Base-by-base conservation (phyloP, 2,113 vertebrate species). In the Typhlomys cinereus region DNA sequence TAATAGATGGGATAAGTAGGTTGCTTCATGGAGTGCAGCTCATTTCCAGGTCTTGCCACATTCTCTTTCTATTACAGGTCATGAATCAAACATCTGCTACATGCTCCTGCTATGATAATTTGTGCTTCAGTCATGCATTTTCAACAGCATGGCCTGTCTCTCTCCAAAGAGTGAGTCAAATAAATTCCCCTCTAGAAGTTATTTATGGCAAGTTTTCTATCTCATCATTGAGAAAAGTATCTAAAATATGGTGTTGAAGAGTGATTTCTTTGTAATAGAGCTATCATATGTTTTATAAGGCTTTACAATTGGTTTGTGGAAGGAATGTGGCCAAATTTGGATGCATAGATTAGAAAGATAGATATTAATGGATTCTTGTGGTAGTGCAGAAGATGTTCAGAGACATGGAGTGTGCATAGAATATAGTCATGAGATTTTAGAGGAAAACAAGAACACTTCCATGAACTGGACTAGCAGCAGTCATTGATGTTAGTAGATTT, bases 331-430 rank as follows among this genome's bases (percentile, higher is more conserved):
- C n/a, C 9, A 20, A 4, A 7, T n/a, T 66, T 52, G 41, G 25
- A n/a, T 82, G 11, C 50, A 12, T 31, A 17, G 27, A 59, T 57
- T 29, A 44, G 41, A 61, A 10, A 62, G 17, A 4, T 31, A 31
- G 15, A 64, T 10, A 6, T 20, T n/a, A 44, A 25, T 64, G 31
- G 15, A 66, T 25, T 31, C 1, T 13, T 5, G 9, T 48, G 5
- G 41, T 12, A 62, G 29, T 64, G 1, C 6, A 25, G 48, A 54
- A 52, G 4, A n/a, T 11, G n/a, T n/a, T n/a, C 14, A 34, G 44
- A 73, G 2, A 2, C 5, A 31, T 44, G 9, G 21, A 34, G 2
- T 44, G 1, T 1, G 10, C 8, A 21, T 1, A 21, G 39, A 44
- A 48, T 34, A 64, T 82, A 31, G 2, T 39, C 62, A 21, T 82